Conservation (phyloP, 2,113 vertebrate species). For the Herpetotheres cachinnans region DNA sequence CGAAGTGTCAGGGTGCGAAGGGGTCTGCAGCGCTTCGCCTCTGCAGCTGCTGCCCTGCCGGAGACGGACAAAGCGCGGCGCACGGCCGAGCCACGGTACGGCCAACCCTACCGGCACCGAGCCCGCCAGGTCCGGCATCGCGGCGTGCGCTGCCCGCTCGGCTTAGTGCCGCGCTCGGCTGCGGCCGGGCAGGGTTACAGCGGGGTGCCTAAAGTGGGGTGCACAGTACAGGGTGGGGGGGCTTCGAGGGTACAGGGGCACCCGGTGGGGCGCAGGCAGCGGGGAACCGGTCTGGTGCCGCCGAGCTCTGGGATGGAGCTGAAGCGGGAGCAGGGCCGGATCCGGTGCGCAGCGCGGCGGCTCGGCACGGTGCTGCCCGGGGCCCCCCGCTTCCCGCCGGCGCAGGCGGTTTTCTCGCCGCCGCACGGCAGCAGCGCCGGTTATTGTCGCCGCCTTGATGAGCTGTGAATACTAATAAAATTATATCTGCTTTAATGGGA, state of each 20-base stretch:
- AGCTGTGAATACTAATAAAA: conserved; percentile 81
- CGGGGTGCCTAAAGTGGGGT: accelerated
- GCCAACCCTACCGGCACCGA: background rate
- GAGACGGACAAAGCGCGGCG: conserved; percentile 35
- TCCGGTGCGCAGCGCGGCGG: background rate
- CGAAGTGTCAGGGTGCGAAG: conserved; percentile 79
- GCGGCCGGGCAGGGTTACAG: background rate
- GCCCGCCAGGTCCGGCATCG: background rate
- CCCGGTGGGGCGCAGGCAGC: background rate
- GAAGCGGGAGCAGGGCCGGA: background rate
- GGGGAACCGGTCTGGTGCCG: background rate
- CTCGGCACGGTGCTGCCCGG: background rate
- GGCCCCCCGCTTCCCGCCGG: background rate
- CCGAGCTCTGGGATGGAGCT: background rate
- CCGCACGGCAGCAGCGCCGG: conserved; percentile 52
- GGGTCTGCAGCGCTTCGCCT: conserved; percentile 77
- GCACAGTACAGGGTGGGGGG: accelerated
- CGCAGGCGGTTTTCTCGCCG: conserved; percentile 9
- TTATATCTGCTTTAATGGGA: conserved; percentile 79
- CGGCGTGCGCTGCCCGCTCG: background rate
- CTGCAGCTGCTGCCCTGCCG: conserved; percentile 76
- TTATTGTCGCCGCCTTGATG: conserved; percentile 74
- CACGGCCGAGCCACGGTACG: background rate
- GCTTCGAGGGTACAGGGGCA: background rate
- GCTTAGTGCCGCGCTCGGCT: conserved; percentile 11